Conservation (phyloP, 2,888 invertebrate genomes). For the Embidobia sp. region DNA sequence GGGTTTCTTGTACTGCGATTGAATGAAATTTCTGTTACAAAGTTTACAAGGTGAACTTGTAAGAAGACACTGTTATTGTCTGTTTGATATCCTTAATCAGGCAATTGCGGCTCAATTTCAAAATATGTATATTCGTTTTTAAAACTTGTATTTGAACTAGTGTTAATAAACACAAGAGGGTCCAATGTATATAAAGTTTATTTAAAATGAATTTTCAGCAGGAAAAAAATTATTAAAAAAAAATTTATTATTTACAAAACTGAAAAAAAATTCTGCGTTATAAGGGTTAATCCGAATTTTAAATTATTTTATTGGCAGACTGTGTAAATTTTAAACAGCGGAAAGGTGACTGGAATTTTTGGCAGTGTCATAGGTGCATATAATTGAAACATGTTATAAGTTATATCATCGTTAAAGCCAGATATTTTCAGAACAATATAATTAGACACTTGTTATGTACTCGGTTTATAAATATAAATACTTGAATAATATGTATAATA, state of each 20-base stretch:
- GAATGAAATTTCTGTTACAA: constrained; percentile 16
- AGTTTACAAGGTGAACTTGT: too few relatives aligned
- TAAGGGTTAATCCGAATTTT: too few relatives aligned
- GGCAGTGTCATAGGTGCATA: constrained; percentile 13
- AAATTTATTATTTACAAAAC: background rate
- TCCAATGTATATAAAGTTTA: background rate
- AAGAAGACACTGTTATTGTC: too few relatives aligned
- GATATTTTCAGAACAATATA: constrained; percentile 20
- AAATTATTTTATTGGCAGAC: too few relatives aligned
- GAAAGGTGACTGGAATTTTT: too few relatives aligned
- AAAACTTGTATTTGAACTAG: too few relatives aligned
- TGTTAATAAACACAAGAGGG: too few relatives aligned
- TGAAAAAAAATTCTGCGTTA: background rate
- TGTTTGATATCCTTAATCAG: too few relatives aligned
- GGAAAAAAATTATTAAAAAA: too few relatives aligned
- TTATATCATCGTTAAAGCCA: background rate
- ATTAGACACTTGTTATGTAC: constrained; percentile 19
- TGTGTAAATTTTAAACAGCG: too few relatives aligned
- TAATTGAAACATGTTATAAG: background rate
- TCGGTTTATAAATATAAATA: constrained; percentile 28
- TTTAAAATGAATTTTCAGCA: background rate
- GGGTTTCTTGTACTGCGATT: background rate
- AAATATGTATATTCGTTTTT: too few relatives aligned
- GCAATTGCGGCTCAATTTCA: too few relatives aligned
- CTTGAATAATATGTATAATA: constrained; percentile 15